Conservation (phyloP, 2,888 invertebrate genomes). For the Hipparchia semele region DNA sequence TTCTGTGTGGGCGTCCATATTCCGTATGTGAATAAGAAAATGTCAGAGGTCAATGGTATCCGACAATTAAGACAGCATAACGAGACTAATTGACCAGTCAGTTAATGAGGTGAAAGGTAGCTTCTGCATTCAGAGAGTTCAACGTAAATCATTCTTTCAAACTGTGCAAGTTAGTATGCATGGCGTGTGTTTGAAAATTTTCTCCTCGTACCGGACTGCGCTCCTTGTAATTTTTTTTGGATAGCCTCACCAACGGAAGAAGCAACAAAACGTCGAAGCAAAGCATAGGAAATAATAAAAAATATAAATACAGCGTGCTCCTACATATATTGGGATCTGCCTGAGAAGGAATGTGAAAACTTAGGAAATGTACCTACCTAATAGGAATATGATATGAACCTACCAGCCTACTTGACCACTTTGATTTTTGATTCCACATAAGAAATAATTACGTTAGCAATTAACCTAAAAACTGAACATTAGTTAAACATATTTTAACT, state of each 20-base stretch:
- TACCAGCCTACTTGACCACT: neutral
- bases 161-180: neutral
- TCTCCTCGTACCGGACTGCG: neutral
- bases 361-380: too few species aligned
- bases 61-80: conserved; percentile 30
- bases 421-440: conserved; percentile 1
- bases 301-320: too few species aligned
- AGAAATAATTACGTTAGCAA: conserved; percentile 13
- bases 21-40: conserved; percentile 29
- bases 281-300: too few species aligned
- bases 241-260: neutral
- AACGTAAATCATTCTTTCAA: conserved; percentile 1
- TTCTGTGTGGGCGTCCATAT: conserved; percentile 30
- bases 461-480: conserved; percentile 23
- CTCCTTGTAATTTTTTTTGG: neutral
- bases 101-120: conserved; percentile 25
- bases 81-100: conserved; percentile 26
- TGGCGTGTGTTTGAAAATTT: neutral
- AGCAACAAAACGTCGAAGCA: too few species aligned
- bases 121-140: conserved; percentile 19
- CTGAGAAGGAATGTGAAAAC: too few species aligned
- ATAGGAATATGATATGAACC: too few species aligned
- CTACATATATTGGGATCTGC: too few species aligned
- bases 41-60: conserved; percentile 43
- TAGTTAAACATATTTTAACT: conserved; percentile 5